Base-by-base conservation (phyloP, 2,797 vertebrate genomes). In the Buceros bicornis region DNA sequence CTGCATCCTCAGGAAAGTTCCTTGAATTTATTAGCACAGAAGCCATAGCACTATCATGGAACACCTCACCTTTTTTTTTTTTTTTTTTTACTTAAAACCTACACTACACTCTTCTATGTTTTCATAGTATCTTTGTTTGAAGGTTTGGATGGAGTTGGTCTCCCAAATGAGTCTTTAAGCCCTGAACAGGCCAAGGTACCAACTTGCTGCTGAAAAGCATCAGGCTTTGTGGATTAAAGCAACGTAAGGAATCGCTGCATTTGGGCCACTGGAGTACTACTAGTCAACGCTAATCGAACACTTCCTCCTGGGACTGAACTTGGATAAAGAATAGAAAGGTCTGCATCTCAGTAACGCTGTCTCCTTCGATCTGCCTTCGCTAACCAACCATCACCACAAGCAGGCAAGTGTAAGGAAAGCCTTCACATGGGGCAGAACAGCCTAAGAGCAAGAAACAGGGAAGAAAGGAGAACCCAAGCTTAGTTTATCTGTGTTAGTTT, bases 291-390 rank as follows among this genome's bases (percentile, higher is more conserved):
- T 33, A 51, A 40, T 31, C 64, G 53, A 71, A 17, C 15, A 11
- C 62, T 47, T 91, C 35, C 31, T 89, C 20, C 29, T 50, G 31
- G 16, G 54, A 31, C 42, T 57, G 12, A 71, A 80, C 12, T 10
- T 40, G 31, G 33, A 40, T 33, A 31, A 90, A 66, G 26, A 64
- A 16, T 0, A 82, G 48, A 29, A 50, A 47, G 81, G 69, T 10
- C 6, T 86, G 24, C 28, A 72, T 10, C 8, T 82, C 53, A 24
- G 28, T 42, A 37, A 72, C 0, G 0, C 26, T 17, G 2, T 29
- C 70, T 58, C 42, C 24, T 54, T 66, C 8, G 1, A 20, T 42
- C 26, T 86, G 72, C 71, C 45, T 70, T 66, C 66, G 35, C 60
- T 64, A 77, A 70, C 13, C 78, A 69, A 37, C 29, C 66, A 90